phyloP scores from a whole-genome alignment of 1,140 invertebrate genomes.

The Drosophila prosaltans region DNA sequence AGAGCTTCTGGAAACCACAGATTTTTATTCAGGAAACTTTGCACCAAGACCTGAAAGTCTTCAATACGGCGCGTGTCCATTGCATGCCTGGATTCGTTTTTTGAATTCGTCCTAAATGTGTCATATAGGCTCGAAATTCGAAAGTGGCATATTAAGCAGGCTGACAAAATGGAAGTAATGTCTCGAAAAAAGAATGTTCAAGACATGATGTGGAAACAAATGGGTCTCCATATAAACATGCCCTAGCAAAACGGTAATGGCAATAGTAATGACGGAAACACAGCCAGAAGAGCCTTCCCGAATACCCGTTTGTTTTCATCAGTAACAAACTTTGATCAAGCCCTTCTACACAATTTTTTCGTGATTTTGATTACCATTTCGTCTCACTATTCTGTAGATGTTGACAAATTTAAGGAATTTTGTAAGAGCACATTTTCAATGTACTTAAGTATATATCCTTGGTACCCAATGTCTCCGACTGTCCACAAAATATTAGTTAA shows the following conservation, averaged over 20 bases:
- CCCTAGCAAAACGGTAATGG: slow-evolving; percentile 12
- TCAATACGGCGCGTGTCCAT: background rate
- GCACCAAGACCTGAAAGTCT: slow-evolving; percentile 1
- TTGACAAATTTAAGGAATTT: slow-evolving; percentile 17
- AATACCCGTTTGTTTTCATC: background rate
- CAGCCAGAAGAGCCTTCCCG: slow-evolving; percentile 4
- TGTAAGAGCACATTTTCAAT: slow-evolving; percentile 8
- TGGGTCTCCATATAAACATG: slow-evolving; percentile 10
- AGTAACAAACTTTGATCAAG: slow-evolving; percentile 2
- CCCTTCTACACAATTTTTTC: slow-evolving; percentile 10
- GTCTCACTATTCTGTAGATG: slow-evolving; percentile 7
- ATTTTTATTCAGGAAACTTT: too few species aligned
- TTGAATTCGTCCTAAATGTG: slow-evolving; percentile 6
- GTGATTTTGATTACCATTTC: slow-evolving; percentile 19
- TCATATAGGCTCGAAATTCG: slow-evolving; percentile 6
- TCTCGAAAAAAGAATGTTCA: slow-evolving; percentile 11
- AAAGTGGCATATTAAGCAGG: slow-evolving; percentile 14
- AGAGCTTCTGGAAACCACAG: too few species aligned
- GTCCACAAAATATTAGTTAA: slow-evolving; percentile 21
- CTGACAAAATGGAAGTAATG: slow-evolving; percentile 5
- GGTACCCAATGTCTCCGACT: slow-evolving; percentile 21
- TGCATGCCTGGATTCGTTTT: slow-evolving; percentile 9
- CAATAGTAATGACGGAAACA: slow-evolving; percentile 2
- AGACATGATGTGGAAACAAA: slow-evolving; percentile 8
- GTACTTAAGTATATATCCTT: slow-evolving; percentile 13